Base-by-base conservation (phyloP, 2,113 vertebrate species). In the Hemibagrus wyckioides region DNA sequence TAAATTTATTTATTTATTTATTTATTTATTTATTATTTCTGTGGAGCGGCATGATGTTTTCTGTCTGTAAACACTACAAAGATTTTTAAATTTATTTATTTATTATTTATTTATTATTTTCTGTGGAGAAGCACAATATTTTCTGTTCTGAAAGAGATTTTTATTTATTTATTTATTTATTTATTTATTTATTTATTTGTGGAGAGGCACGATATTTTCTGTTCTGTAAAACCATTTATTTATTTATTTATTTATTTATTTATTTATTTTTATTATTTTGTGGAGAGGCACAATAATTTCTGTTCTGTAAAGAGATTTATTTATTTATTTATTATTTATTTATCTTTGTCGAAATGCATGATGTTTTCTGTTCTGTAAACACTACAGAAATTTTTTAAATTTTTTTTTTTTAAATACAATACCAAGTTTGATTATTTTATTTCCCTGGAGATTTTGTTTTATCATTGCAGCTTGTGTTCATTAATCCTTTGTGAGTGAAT, bases 21-120 rank as follows among this genome's bases (percentile, higher is more conserved):
- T 61, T 61, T n/a, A 8, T 67, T 67, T 67, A 87, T 81, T 88
- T 83, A 92, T 89, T 59, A 44, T 76, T 89, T 83, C 76, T 77
- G 90, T 89, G 41, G 80, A 88, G 83, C 86, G 82, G 69, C 39
- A 25, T 44, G 69, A 69, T 73, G 69, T 41, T 25, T 69, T 69
- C 39, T 8, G 7, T 71, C 36, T 36, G 30, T 67, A 33, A 30
- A 33, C 30, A 7, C 14, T 67, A 67, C 63, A 33, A 30, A 69
- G 28, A 36, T 69, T 33, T 0, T 4, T 6, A 21, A 0, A 57
- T 57, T 69, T 21, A 3, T 36, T 3, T 14, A n/a, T 23, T 41
- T 44, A n/a, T 13, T 14, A 2, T 63, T 13, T 63, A n/a, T n/a
- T n/a, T n/a, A n/a, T n/a, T n/a, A n/a, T n/a, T n/a, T n/a, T n/a